Conservation (phyloP, 2,113 vertebrate species). For the Chionomys nivalis region DNA sequence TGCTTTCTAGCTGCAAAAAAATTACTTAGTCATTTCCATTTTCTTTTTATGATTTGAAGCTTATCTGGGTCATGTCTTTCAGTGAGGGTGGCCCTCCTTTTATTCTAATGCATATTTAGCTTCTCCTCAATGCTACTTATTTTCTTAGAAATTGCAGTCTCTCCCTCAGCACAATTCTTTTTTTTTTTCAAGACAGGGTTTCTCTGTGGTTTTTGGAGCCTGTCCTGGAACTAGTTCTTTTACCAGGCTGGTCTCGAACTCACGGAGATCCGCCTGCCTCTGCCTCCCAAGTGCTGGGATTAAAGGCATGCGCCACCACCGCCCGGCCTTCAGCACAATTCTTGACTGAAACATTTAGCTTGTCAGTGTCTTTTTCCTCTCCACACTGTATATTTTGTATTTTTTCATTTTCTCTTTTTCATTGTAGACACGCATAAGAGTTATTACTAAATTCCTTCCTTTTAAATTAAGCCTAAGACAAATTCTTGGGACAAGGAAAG, state of each 20-base stretch:
- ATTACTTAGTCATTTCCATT: not conserved
- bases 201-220: no score
- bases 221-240: no score
- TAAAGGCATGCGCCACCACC: no score
- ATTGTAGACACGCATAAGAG: not conserved
- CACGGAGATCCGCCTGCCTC: no score
- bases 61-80: not conserved
- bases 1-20: not conserved
- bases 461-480: not conserved
- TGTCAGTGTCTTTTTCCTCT: not conserved
- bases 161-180: not conserved
- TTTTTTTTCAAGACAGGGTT: no score
- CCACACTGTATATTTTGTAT: not conserved
- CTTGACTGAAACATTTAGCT: not conserved
- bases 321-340: not conserved
- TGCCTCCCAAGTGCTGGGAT: no score
- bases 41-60: not conserved
- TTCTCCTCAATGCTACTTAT: not conserved
- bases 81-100: not conserved
- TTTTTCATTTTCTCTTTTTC: not conserved
- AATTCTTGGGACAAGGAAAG: not conserved
- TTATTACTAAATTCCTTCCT: not conserved
- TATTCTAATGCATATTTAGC: not conserved
- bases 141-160: not conserved
- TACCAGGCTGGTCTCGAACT: no score